Evolutionary conservation across 1,140 invertebrate genomes (phyloP), one percentile per base, ranked within the genome.

Genomic region (Drosophila micromelanica): DNA sequence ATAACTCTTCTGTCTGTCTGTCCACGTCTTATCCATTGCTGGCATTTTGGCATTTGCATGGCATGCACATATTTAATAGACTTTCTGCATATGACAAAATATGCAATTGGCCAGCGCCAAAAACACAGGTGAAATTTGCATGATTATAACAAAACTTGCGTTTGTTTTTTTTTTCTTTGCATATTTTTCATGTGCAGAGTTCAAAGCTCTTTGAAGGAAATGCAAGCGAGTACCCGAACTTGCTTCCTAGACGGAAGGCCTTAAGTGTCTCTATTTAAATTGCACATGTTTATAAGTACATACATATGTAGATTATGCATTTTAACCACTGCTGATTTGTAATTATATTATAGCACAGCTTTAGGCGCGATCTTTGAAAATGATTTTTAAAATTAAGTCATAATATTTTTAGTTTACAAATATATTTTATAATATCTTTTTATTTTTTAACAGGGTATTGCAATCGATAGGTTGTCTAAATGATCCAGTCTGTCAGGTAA

Each of bases 1-100:
- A 87, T 76, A 86, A 76, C 60, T 67, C 74, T 65, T 62, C 64
- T 40, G 37, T n/a, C n/a, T 56, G 17, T 46, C 11, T 32, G 60
- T 55, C 6, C 9, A 32, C n/a, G 49, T 49, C 37, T 64, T 68
- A 68, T 81, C 62, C 55, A 86, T 63, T n/a, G 56, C 63, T 38
- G 45, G 30, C 51, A 48, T 32, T 40, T 54, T 27, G 55, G 9
- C 80, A 82, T 86, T 76, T 68, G 71, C 71, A 81, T 87, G 67
- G 55, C 82, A 87, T 87, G 82, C 82, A 87, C 82, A 87, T 87
- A 89, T 87, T 82, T 87, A 87, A 87, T 87, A 76, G 84, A 48
- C 72, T 76, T 81, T 81, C 56, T 72, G 80, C 70, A 80, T 87
- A 87, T 89, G 64, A 87, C 78, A 89, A 82, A 82, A 87, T 87